Evolutionary conservation across 2,113 vertebrate species (phyloP), one percentile per base, ranked within the genome.

Genomic region (Hepsetus odoe): DNA sequence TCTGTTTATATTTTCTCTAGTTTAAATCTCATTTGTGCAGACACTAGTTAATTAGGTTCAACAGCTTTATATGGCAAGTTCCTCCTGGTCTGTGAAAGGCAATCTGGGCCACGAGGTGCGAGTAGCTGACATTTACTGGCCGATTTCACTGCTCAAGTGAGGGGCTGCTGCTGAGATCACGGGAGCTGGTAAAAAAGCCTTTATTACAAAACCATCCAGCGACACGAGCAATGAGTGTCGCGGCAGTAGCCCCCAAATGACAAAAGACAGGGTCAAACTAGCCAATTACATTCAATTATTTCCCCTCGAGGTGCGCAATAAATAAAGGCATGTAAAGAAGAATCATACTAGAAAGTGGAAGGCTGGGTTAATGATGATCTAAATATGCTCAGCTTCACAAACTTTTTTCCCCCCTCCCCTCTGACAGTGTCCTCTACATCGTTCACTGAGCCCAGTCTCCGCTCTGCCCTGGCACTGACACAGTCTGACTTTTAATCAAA

Each of bases 401-500:
- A 85, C 64, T 74, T 51, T 0, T 12, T 76, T 80, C 59, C 30
- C 28, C 28, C 28, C 28, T 16, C 20, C 32, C 8, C 28, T 1
- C 53, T 38, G 3, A 72, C 68, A 83, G 77, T 67, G 33, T 64
- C 72, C 64, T 74, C 10, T 20, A 14, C 2, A 24, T 69, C 22
- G 22, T 30, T 80, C 82, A 84, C 84, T 83, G 83, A 82, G 71
- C 86, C 53, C 68, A 77, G 82, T 72, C 78, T 72, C 61, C 67
- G 68, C 77, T 82, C 77, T 77, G 80, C 83, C 70, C 74, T 9
- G 73, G 79, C 76, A 11, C 77, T 72, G 82, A 84, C 78, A 86
- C 16, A 26, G 73, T 74, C 46, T 40, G 81, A 77, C 86, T 88
- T 85, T 88, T 87, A 86, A 91, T 90, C 88, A 89, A 90, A 91